These are phyloP conservation scores for Neofelis nebulosa DNA, from an alignment of 2,113 vertebrate genomes.

Conservation along the genomic window DNA sequence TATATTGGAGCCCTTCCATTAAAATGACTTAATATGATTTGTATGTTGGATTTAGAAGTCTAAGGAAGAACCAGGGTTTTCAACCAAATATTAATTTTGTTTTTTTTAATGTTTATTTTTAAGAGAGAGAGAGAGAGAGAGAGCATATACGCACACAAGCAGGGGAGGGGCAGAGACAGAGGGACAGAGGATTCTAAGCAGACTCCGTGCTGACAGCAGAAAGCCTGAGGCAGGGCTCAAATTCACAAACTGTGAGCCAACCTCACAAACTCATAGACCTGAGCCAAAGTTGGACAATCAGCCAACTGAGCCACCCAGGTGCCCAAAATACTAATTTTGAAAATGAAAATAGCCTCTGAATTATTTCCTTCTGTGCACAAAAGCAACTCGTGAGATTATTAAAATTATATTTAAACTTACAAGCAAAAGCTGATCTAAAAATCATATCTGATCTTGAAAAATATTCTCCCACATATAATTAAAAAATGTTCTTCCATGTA, in stretches of 20 bases:
- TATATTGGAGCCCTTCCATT: not conserved
- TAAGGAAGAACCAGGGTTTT: not conserved
- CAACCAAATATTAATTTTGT: not conserved
- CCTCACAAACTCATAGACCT: no score
- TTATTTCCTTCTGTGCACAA: conserved; percentile 24
- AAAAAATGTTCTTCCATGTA: not conserved
- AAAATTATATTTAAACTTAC: not conserved
- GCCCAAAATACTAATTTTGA: not conserved
- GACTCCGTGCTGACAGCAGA: no score
- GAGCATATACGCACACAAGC: no score
- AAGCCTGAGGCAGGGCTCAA: no score
- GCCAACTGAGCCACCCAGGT: no score
- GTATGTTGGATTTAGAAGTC: not conserved
- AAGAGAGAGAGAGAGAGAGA: no score
- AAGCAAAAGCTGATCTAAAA: not conserved
- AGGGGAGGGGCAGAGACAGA: no score
- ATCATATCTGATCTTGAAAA: not conserved
- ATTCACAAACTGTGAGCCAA: no score
- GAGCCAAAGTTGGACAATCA: no score
- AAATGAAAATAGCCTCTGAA: not conserved
- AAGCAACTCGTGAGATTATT: not conserved
- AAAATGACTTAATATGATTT: not conserved
- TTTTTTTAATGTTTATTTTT: no score
- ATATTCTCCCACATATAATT: not conserved
- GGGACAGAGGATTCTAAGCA: no score